A percentile compares a stretch with the other conserved stretches of the same genome.
These are phyloP conservation scores for Dendrocincla fuliginosa DNA, from an alignment of 2,797 vertebrate genomes.

Conservation along the genomic window DNA sequence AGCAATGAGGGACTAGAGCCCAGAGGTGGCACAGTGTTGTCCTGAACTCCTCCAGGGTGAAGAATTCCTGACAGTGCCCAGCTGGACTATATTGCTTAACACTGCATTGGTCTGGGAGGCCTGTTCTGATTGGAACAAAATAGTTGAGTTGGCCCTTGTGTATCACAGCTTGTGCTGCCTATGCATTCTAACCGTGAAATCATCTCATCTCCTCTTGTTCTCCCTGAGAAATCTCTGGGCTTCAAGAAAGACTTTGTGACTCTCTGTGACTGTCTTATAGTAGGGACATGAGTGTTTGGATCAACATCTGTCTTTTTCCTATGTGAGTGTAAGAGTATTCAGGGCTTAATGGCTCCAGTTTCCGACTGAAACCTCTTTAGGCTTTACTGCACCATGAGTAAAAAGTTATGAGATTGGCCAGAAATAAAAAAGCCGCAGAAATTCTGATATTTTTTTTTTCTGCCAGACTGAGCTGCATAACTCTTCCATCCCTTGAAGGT, in stretches of 20 bases:
- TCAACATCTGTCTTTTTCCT: background rate
- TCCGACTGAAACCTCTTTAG: background rate
- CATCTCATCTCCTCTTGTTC: background rate
- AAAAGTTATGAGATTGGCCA: background rate
- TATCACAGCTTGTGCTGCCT: background rate
- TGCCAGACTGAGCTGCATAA: background rate
- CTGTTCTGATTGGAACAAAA: background rate
- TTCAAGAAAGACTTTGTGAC: background rate
- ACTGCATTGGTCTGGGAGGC: background rate
- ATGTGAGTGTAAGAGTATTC: background rate
- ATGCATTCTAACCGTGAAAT: background rate
- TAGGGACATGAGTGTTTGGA: background rate
- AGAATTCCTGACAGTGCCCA: background rate
- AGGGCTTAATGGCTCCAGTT: background rate
- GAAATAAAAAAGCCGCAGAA: background rate
- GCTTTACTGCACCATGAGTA: background rate
- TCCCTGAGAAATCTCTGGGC: background rate
- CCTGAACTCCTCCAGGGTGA: background rate
- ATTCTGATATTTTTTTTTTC: background rate
- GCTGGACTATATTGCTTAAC: too few species aligned
- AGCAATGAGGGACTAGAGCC: background rate
- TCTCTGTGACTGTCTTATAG: background rate
- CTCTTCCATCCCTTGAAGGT: background rate
- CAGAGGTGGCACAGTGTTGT: background rate
- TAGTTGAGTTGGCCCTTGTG: background rate